phyloP scores from a whole-genome alignment of 1,140 invertebrate species.

The Meloidogyne exigua region DNA sequence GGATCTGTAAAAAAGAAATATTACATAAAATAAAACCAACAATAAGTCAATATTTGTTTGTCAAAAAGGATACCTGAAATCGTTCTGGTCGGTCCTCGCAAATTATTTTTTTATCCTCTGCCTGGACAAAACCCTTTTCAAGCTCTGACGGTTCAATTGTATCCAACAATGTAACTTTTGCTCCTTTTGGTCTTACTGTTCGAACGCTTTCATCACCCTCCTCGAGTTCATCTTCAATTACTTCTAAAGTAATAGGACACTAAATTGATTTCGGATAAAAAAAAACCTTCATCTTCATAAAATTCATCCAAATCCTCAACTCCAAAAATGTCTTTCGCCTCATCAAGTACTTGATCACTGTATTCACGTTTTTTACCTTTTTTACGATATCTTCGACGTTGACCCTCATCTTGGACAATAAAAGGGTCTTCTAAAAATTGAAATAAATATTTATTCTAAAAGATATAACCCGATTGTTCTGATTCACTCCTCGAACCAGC shows the following conservation, averaged over 20 bases:
- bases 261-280: slow-evolving; percentile 8
- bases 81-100: slow-evolving; percentile 67
- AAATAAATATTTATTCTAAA: not conserved
- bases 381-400: slow-evolving; percentile 20
- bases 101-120: slow-evolving; percentile 82
- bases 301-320: slow-evolving; percentile 41
- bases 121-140: slow-evolving; percentile 90
- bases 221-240: slow-evolving; percentile 34
- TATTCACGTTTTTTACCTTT: slow-evolving; percentile 24
- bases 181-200: slow-evolving; percentile 14
- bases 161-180: slow-evolving; percentile 73
- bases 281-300: slow-evolving; percentile 37
- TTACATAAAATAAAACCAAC: too few relatives aligned
- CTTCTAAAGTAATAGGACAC: slow-evolving; percentile 18
- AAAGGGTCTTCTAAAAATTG: slow-evolving; percentile 44
- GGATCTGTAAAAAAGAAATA: slow-evolving; percentile 75
- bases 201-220: slow-evolving; percentile 57
- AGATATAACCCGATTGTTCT: slow-evolving; percentile 68
- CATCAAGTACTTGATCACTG: slow-evolving; percentile 78
- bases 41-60: too few relatives aligned
- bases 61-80: slow-evolving; percentile 61
- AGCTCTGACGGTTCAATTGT: slow-evolving; percentile 91
- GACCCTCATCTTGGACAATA: slow-evolving; percentile 51
- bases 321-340: slow-evolving; percentile 98
- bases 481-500: slow-evolving; percentile 55